Base-by-base conservation (phyloP, 2,888 invertebrate genomes). In the Idaea dimidiata region DNA sequence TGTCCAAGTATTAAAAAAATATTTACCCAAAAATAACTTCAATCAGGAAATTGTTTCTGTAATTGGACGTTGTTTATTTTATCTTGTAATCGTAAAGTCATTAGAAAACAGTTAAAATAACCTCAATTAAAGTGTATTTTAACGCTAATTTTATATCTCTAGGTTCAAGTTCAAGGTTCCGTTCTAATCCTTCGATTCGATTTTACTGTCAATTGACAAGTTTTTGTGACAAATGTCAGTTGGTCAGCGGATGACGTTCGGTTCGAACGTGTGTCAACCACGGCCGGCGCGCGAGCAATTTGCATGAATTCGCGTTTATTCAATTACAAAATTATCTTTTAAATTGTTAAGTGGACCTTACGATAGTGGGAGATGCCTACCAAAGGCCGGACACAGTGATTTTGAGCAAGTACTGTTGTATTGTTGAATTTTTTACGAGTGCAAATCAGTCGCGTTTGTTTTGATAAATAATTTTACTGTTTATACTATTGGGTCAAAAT, bases 271-370 rank as follows among this genome's bases (percentile, higher is more conserved):
- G 80, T 75, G 77, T 73, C 68, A 72, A 72, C 62, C 67, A 75
- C 79, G 77, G 78, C 76, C 79, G 76, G 78, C 81, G 79, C 77
- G 74, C 79, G 77, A 78, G 78, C 85, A 87, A 89, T 88, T 90
- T 86, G 84, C 83, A 84, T 84, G 81, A 81, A 87, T 87, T 89
- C 86, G 81, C 83, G 80, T 84, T 88, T 88, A 87, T 86, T 90
- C 87, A 90, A 88, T 89, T 89, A 88, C 79, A 86, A 77, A 68
- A 85, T 84, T 84, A 86, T 84, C 79, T 81, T 83, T 81, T 83
- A 82, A 43, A 43, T 71, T 77, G 73, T 77, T 74, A 77, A 79
- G 78, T 77, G 77, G 79, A 79, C 75, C 74, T 77, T 81, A 78
- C 77, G 78, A 76, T 65, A 71, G 71, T 71, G 79, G 82, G 83